Evolutionary conservation across 64 coral and sea anemone genomes (phyloP), one percentile per base, ranked within the genome.

Genomic region (Anthopleura sola): DNA sequence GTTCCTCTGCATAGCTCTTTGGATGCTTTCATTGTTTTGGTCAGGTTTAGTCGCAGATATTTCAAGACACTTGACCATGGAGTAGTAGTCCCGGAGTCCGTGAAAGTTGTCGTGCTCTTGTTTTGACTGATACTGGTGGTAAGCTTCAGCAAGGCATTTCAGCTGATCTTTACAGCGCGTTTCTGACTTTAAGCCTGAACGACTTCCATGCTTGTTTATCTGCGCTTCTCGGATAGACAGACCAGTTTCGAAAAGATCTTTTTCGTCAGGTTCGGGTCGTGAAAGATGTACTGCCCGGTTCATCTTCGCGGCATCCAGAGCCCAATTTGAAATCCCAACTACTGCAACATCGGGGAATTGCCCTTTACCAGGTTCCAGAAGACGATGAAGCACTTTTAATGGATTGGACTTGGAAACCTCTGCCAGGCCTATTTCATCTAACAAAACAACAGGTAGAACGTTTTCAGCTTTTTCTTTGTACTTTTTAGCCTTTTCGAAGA

Each of bases 51-150:
- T n/a, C 20, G 58, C 20, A n/a, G 58, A 62, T 4, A 62, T 62
- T 62, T 62, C 88, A 5, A 95, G 77, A 32, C 91, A 91, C 32
- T 98, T 98, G 23, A 94, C 87, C 20, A 98, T 82, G 32, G 92
- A 94, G 54, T 98, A 98, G 83, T 98, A 98, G 66, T 98, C 95
- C 10, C 95, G 78, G 6, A 98, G 86, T 18, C 95, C 95, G 38
- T 98, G 95, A 51, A 98, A 98, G 64, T 98, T 94, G 0, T 90
- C 88, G 10, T 88, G 66, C 37, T 64, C 81, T 56, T 98, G 95
- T 8, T 78, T 60, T 29, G 10, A 11, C 86, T 98, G 95, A 76
- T 98, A 98, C 54, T 98, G 82, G 18, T 64, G 36, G 64, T 98
- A 98, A 32, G 89, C 95, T 82, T 93, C 50, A 40, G 95, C 95